A percentile compares a stretch with the other conserved stretches of the same genome.
These are phyloP conservation scores for Notodonta ziczac DNA, from an alignment of 2,888 invertebrate genomes.

Conservation along the genomic window DNA sequence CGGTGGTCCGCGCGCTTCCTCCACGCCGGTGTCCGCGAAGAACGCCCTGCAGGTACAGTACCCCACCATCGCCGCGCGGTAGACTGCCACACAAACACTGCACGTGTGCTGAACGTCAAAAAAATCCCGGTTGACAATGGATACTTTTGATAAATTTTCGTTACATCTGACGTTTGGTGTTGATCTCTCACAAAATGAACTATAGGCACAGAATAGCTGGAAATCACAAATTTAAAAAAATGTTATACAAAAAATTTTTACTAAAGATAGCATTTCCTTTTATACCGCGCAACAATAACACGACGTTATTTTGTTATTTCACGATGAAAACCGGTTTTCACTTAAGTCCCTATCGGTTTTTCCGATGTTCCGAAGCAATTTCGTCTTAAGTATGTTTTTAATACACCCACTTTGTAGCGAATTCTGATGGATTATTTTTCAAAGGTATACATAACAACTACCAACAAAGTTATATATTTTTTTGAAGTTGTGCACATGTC, in stretches of 20 bases:
- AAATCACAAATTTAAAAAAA: no score
- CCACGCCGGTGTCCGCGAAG: conserved; percentile 85
- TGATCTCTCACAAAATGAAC: no score
- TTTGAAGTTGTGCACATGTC: conserved; percentile 66
- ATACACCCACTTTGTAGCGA: conserved; percentile 13
- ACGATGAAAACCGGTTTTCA: no score
- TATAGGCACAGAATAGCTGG: no score
- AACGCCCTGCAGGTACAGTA: conserved; percentile 87
- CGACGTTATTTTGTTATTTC: no score
- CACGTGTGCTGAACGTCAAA: conserved; percentile 54
- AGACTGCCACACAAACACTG: conserved; percentile 45
- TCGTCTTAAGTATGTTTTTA: background rate
- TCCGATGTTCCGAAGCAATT: background rate
- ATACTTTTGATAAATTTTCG: background rate
- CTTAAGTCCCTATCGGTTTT: no score
- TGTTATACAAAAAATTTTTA: no score
- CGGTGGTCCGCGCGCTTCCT: conserved; percentile 81
- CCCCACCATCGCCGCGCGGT: conserved; percentile 79
- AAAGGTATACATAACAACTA: background rate
- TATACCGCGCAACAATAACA: no score
- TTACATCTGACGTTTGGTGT: no score
- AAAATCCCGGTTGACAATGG: conserved; percentile 7
- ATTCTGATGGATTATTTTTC: background rate
- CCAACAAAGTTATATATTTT: conserved; percentile 17
- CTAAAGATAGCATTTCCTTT: no score